phyloP scores from a whole-genome alignment of 2,888 invertebrate species.

The Lomographa bimaculata region DNA sequence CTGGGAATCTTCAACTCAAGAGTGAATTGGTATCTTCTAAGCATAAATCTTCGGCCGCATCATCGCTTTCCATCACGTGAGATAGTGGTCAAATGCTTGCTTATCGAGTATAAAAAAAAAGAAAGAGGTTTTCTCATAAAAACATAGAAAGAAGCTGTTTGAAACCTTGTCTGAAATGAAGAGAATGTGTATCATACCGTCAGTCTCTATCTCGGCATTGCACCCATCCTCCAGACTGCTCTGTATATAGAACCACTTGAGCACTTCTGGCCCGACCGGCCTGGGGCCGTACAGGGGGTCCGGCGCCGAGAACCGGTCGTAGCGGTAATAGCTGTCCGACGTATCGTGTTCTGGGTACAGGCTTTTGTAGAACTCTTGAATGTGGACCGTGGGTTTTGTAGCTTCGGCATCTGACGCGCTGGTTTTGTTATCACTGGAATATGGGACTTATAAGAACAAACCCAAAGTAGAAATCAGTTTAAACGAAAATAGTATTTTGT shows the following conservation, averaged over 20 bases:
- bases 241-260: conserved; percentile 64
- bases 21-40: no score
- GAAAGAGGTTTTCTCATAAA: no score
- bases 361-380: conserved; percentile 67
- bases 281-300: conserved; percentile 39
- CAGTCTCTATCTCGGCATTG: conserved; percentile 16
- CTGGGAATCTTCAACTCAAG: no score
- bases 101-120: no score
- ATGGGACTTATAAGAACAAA: neutral
- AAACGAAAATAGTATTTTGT: no score
- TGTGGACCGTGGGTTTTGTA: conserved; percentile 41
- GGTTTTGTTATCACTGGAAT: conserved; percentile 37
- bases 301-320: conserved; percentile 60
- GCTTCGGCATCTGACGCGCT: conserved; percentile 31
- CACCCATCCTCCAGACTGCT: conserved; percentile 48
- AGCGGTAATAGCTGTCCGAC: conserved; percentile 37
- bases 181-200: no score
- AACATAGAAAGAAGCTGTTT: no score
- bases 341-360: conserved; percentile 53
- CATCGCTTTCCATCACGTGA: no score
- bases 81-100: no score
- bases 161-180: no score
- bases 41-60: no score
- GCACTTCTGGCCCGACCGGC: conserved; percentile 44
- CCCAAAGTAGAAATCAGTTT: no score